Evolutionary conservation across 2,888 invertebrate genomes (phyloP), one percentile per base, ranked within the genome.

Genomic region (Pammene fasciana): DNA sequence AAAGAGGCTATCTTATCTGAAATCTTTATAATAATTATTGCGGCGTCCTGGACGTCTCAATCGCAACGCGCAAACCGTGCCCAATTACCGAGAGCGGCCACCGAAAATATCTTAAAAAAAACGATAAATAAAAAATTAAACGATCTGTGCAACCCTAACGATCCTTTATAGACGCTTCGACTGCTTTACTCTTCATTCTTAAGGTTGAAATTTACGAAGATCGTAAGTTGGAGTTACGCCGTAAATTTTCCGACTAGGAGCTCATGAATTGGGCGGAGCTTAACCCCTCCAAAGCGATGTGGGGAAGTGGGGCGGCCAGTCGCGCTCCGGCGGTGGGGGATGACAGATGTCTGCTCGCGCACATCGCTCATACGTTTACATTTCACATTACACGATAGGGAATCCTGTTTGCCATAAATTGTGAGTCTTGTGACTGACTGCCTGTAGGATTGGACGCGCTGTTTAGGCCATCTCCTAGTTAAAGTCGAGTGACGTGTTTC

Each of bases 1-100:
- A 82, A 85, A 81, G 81, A 75, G 77, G 75, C 72, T 79, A 80
- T 82, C 79, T 85, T 88, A 91, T 91, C 90, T 83, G 76, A 77
- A 80, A 90, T 90, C 90, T 89, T 88, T 87, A 88, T 89, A 91
- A 90, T 91, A 90, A 92, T 91, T 89, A 89, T 87, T 84, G 82
- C 81, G 77, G 87, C 86, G 87, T 66, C 74, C 79, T 79, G 82
- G 38, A 92, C 86, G 86, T 85, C 92, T 92, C 89, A 91, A 91
- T 92, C 85, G 59, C 18, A 65, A 55, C 65, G 67, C 64, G 46
- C 57, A 45, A 64, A 76, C 75, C 75, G 80, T 82, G 81, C 81
- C 78, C 90, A 91, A 90, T 90, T 90, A 90, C 86, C 76, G 80
- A 75, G 75, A 72, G 77, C 75, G 75, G 83, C 76, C 80, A 75